phyloP scores from a whole-genome alignment of 2,888 invertebrate species.

The Drosophila neotestacea region DNA sequence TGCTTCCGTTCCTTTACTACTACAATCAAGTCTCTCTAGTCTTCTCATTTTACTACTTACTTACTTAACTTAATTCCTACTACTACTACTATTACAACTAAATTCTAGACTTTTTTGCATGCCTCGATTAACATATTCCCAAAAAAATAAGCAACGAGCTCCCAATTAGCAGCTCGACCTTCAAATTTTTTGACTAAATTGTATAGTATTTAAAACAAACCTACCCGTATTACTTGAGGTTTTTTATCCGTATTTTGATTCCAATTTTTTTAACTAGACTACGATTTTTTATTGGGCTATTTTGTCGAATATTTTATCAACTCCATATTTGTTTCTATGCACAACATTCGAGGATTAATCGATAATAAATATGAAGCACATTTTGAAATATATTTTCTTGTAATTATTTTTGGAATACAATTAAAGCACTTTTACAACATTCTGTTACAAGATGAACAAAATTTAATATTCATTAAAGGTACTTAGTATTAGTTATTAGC shows the following conservation, averaged over 20 bases:
- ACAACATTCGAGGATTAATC: slow-evolving; percentile 32
- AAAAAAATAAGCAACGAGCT: slow-evolving; percentile 38
- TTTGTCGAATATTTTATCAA: slow-evolving; percentile 30
- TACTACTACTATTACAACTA: slow-evolving; percentile 28
- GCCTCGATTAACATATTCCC: slow-evolving; percentile 56
- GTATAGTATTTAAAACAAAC: slow-evolving; percentile 39
- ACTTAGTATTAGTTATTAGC: too few relatives aligned
- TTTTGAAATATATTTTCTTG: neutral
- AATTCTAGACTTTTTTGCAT: slow-evolving; percentile 68
- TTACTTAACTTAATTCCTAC: slow-evolving; percentile 18
- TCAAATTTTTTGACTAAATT: slow-evolving; percentile 45
- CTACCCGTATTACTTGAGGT: slow-evolving; percentile 50
- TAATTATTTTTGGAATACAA: neutral
- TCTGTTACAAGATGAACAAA: too few relatives aligned
- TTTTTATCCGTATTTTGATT: slow-evolving; percentile 41
- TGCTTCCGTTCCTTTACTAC: slow-evolving; percentile 70
- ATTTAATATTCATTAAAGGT: too few relatives aligned
- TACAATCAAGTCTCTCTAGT: slow-evolving; percentile 59
- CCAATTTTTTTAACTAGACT: slow-evolving; percentile 42
- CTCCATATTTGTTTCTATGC: slow-evolving; percentile 20
- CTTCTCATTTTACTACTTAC: slow-evolving; percentile 40
- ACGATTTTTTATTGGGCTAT: slow-evolving; percentile 34
- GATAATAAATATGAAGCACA: neutral
- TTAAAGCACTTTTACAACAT: neutral
- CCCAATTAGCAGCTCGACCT: slow-evolving; percentile 17